phyloP scores from a whole-genome alignment of 2,888 invertebrate genomes.

The Achlya flavicornis region DNA sequence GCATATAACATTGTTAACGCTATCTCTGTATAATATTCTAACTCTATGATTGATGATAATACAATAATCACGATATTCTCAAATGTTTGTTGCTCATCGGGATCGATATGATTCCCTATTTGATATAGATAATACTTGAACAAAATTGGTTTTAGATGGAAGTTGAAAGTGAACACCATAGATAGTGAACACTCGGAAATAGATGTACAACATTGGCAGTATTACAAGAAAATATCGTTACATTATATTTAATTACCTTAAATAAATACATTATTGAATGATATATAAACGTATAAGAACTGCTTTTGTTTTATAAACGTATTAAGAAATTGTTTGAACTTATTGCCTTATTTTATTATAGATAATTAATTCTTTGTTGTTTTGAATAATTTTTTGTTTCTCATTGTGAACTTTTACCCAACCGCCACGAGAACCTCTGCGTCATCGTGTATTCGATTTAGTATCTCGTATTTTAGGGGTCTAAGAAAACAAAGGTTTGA shows the following conservation, averaged over 20 bases:
- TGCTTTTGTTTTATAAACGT: too few relatives aligned
- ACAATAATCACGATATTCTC: not conserved
- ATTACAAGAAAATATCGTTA: not conserved
- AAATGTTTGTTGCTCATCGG: not conserved
- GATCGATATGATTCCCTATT: not conserved
- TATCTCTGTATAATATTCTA: too few relatives aligned
- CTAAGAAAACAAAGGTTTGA: constrained; percentile 77
- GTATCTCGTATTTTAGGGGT: constrained; percentile 69
- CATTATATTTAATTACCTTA: not conserved
- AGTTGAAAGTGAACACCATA: not conserved
- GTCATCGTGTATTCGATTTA: constrained; percentile 72
- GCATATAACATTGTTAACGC: too few relatives aligned
- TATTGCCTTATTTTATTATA: constrained; percentile 41
- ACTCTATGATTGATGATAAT: too few relatives aligned
- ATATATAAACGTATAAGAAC: too few relatives aligned
- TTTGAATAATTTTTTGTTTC: constrained; percentile 63
- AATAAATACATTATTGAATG: too few relatives aligned
- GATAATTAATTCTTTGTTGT: constrained; percentile 65
- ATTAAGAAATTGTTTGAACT: too few relatives aligned
- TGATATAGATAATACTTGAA: constrained; percentile 4
- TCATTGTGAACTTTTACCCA: constrained; percentile 77
- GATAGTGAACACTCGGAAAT: not conserved
- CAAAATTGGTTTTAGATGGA: not conserved
- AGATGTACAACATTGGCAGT: not conserved
- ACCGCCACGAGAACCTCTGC: constrained; percentile 76